Base-by-base conservation (phyloP, 2,888 invertebrate genomes). In the Cataglyphis altisquamis region DNA sequence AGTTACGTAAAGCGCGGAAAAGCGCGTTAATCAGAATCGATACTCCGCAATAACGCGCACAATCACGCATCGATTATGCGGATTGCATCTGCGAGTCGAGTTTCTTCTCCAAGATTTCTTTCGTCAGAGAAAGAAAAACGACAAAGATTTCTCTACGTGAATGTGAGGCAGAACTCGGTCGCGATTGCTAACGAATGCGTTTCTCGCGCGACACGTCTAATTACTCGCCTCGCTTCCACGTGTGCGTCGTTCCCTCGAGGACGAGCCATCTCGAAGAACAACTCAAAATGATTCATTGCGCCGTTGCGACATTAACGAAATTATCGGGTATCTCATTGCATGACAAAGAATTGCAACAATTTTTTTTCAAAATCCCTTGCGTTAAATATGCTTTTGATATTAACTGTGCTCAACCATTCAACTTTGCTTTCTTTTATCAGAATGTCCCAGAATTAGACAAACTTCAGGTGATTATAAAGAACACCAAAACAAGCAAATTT, bases 141-240 rank as follows among this genome's bases (percentile, higher is more conserved):
- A 5, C 32, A 57, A 32, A 78, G 39, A 78, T 70, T 60, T 70
- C 18, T 32, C n/a, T n/a, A 45, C 12, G 45, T 45, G 41, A 41
- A 25, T 39, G 32, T 12, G 78, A 52, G 48, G 36, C 32, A 70
- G 12, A 70, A 25, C 78, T 21, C 67, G 70, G 57, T 45, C 72
- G 57, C 41, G 57, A 36, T 60, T 8, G 78, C 60, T 60, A 70
- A 72, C 72, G 32, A 80, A 60, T 45, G 70, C 55, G 57, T 70
- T 78, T 78, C 77, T 78, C 78, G 78, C 78, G 60, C 78, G 70
- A 72, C 60, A 36, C 45, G 45, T 80, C 78, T 80, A 80, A 80
- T 72, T 80, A 68, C 25, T 78, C 41, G 55, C 68, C 6, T 52
- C 48, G 78, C 66, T 25, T 75, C 75, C 25, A 52, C 57, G 57